These are phyloP conservation scores for Eucidaris tribuloides DNA, from an alignment of 35 echinoderm and acorn worm genomes.

Conservation along the genomic window DNA sequence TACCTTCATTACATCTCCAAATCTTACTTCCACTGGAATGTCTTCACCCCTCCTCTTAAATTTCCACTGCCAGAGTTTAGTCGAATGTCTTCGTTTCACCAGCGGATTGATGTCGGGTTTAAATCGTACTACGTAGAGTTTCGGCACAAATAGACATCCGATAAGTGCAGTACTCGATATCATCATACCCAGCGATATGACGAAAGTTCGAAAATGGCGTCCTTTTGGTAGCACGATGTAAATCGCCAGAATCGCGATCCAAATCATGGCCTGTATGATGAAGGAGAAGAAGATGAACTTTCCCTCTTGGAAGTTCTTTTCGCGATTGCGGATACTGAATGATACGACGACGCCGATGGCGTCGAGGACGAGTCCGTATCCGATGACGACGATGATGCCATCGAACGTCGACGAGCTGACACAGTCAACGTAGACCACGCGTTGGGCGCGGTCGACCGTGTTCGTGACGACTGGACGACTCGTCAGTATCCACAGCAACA, in stretches of 20 bases:
- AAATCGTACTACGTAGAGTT: constrained; percentile 63
- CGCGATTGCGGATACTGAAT: constrained; percentile 26
- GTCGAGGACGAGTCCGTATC: constrained; percentile 40
- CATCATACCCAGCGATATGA: constrained; percentile 41
- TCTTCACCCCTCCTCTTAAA: constrained; percentile 15
- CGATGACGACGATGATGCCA: constrained; percentile 28
- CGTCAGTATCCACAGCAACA: constrained; percentile 50
- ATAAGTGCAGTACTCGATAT: constrained; percentile 29
- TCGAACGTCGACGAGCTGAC: constrained; percentile 14
- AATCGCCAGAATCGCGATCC: constrained; percentile 41
- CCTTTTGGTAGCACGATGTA: constrained; percentile 42
- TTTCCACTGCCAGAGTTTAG: constrained; percentile 30
- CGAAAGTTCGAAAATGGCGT: constrained; percentile 30
- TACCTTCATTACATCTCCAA: neutral
- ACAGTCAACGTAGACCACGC: constrained; percentile 47
- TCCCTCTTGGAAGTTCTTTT: constrained; percentile 67
- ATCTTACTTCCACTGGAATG: neutral
- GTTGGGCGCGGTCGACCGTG: neutral
- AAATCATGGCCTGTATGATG: constrained; percentile 63
- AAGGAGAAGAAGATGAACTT: constrained; percentile 82
- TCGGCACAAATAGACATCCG: constrained; percentile 70
- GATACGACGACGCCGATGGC: constrained; percentile 33
- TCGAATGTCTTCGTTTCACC: neutral
- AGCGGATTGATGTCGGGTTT: constrained; percentile 48
- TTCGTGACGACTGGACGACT: constrained; percentile 20